Evolutionary conservation across 2,797 vertebrate species (phyloP).

Genomic region (Urocyon cinereoargenteus): DNA sequence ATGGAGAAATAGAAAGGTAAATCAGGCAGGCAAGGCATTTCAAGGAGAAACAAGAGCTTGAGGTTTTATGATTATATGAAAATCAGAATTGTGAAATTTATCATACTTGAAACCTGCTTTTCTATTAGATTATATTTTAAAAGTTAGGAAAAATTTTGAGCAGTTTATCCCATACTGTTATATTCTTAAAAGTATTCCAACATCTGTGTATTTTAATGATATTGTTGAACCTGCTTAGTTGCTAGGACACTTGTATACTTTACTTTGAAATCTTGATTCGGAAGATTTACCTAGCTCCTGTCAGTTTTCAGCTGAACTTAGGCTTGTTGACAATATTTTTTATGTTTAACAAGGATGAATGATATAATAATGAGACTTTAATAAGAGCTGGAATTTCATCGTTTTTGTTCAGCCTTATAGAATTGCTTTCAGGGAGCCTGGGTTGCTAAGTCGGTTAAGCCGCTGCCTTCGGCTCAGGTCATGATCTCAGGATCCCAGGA

Average conservation of each 20-base stretch:
- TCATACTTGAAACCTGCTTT: conserved; percentile 2
- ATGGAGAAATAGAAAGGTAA: not conserved
- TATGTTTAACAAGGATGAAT: not conserved
- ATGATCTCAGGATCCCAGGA: not conserved
- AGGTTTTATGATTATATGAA: not conserved
- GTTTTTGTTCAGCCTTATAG: conserved; percentile 48
- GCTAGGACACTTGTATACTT: conserved; percentile 9
- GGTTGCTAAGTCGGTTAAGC: not conserved
- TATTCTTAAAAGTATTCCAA: conserved; percentile 39
- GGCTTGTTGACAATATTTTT: conserved; percentile 25
- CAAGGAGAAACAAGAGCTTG: not conserved
- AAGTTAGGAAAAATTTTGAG: conserved; percentile 52
- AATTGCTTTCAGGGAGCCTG: not conserved
- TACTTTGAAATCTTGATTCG: conserved; percentile 59
- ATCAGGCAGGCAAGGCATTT: not conserved
- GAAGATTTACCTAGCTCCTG: conserved; percentile 36
- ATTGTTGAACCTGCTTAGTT: conserved; percentile 43
- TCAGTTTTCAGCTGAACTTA: conserved; percentile 62
- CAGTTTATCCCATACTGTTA: not conserved
- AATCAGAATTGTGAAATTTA: conserved; percentile 20
- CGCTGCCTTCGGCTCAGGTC: not conserved
- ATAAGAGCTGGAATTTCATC: not conserved
- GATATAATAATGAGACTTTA: not conserved
- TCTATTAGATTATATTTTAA: conserved; percentile 52
- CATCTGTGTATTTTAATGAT: not conserved